phyloP scores from a whole-genome alignment of 2,797 vertebrate species.

The Lithobates pipiens region DNA sequence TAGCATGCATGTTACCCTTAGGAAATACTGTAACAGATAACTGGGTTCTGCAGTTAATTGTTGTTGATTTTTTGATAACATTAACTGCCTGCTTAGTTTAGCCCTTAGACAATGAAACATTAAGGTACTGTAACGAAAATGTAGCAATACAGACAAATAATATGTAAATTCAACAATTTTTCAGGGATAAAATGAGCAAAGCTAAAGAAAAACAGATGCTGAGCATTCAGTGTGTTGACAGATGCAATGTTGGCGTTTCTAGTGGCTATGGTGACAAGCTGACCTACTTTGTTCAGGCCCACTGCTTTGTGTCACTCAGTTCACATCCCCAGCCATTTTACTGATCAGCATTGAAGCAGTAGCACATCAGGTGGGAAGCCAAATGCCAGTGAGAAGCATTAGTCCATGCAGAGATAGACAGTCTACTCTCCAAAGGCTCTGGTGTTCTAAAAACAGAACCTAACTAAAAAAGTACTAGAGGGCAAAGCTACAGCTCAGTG shows the following conservation, averaged over 20 bases:
- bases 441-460: not conserved
- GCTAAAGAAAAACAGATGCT: conserved; percentile 20
- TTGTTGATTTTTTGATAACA: too few relatives aligned
- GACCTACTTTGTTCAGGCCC: conserved; percentile 49
- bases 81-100: too few relatives aligned
- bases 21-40: too few relatives aligned
- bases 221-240: conserved; percentile 25
- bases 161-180: too few relatives aligned
- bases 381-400: conserved; percentile 50
- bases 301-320: conserved; percentile 53
- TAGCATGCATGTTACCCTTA: too few relatives aligned
- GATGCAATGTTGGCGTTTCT: conserved; percentile 31
- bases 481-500: conserved; percentile 6
- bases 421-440: conserved; percentile 40
- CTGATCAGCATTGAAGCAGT: conserved; percentile 35
- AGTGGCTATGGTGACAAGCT: conserved; percentile 39
- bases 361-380: conserved; percentile 29
- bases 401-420: conserved; percentile 54
- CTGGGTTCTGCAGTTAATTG: too few relatives aligned
- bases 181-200: not conserved
- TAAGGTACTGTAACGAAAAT: too few relatives aligned
- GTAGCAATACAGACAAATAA: too few relatives aligned
- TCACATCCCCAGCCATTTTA: conserved; percentile 54
- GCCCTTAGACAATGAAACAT: too few relatives aligned
- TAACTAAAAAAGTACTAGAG: conserved; percentile 27